phyloP scores from a whole-genome alignment of 1,140 invertebrate species.

The Neelides sp. region DNA sequence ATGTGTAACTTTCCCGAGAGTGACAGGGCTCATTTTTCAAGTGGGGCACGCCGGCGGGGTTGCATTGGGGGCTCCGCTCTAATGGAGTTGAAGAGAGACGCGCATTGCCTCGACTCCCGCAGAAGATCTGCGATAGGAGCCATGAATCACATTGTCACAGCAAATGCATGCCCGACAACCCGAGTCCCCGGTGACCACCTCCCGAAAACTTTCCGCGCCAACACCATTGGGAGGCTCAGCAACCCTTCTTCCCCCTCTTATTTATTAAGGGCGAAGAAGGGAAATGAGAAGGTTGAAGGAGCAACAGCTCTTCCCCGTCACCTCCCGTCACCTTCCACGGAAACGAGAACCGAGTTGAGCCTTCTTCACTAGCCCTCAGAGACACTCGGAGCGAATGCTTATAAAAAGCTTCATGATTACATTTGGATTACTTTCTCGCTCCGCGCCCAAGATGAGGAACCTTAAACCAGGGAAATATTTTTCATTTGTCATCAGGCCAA shows the following conservation, averaged over 20 bases:
- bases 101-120: slow-evolving; percentile 13
- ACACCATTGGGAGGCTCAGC: no score
- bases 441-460: no score
- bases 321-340: no score
- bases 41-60: slow-evolving; percentile 17
- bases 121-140: slow-evolving; percentile 22
- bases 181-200: slow-evolving; percentile 26
- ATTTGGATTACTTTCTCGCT: no score
- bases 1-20: slow-evolving; percentile 21
- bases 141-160: slow-evolving; percentile 30
- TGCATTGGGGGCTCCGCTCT: slow-evolving; percentile 18
- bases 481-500: slow-evolving; percentile 21
- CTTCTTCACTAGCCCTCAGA: no score
- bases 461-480: no score
- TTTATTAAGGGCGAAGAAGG: no score
- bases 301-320: no score
- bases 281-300: no score
- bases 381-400: no score
- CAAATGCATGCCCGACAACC: slow-evolving; percentile 24
- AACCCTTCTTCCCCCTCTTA: slow-evolving; percentile 1
- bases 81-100: slow-evolving; percentile 27
- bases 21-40: slow-evolving; percentile 30
- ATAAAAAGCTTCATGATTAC: no score
- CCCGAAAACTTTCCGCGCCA: slow-evolving; percentile 20
- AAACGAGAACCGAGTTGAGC: no score